Conservation (phyloP, 2,113 vertebrate genomes). For the Corythornis cristatus region DNA sequence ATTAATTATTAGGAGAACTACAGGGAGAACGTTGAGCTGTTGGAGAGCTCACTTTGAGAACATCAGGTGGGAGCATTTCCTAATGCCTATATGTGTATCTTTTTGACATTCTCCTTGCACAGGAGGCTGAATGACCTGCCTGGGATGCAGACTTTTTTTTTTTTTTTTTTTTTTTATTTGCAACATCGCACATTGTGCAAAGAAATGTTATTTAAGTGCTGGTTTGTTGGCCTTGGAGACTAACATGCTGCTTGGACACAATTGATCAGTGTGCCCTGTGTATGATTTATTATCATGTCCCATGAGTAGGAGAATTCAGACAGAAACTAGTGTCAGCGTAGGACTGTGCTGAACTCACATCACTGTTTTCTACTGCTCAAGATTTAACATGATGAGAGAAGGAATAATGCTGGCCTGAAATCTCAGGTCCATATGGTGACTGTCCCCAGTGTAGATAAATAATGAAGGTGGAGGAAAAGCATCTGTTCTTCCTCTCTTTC, state of each 20-base stretch:
- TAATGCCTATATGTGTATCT: not conserved
- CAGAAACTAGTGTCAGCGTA: not conserved
- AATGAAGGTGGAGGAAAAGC: not conserved
- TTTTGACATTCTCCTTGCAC: constrained; percentile 22
- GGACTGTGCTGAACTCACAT: not conserved
- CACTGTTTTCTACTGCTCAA: not conserved
- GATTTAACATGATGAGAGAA: not conserved
- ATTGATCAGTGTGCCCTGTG: not conserved
- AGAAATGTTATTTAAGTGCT: constrained; percentile 35
- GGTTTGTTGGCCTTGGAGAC: constrained; percentile 27
- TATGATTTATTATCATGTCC: constrained; percentile 35
- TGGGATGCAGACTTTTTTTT: not conserved
- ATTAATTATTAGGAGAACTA: constrained; percentile 50
- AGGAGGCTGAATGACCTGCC: constrained; percentile 8
- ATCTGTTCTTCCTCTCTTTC: not conserved
- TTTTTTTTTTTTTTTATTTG: not conserved
- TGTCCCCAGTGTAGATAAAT: not conserved
- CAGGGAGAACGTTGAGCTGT: not conserved
- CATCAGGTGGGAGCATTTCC: not conserved
- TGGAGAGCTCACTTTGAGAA: constrained; percentile 29
- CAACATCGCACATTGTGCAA: not conserved
- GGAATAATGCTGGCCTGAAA: not conserved
- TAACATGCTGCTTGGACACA: not conserved
- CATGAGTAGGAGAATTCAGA: not conserved
- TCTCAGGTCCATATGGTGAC: not conserved